Evolutionary conservation across 2,888 invertebrate genomes (phyloP), one percentile per base, ranked within the genome.

Genomic region (Coecobrya sp.): DNA sequence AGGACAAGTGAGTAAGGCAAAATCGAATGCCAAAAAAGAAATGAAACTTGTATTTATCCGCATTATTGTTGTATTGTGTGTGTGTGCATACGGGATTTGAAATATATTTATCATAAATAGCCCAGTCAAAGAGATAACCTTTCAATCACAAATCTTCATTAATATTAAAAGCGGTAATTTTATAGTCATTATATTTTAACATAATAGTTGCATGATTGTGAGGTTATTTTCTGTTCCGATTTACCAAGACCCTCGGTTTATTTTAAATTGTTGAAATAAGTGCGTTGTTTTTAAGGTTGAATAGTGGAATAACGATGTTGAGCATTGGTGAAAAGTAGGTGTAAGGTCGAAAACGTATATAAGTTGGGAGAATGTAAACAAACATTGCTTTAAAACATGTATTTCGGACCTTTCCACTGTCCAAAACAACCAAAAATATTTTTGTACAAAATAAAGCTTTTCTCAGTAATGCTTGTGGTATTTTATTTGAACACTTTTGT

Each of bases 101-200:
- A 86, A 86, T 49, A 86, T 49, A 59, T 76, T 90, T 84, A 90
- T 85, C 85, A 90, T 90, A 90, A 89, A 68, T 65, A 89, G 5
- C 3, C n/a, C 19, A 42, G 19, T 45, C 10, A 27, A 45, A 13
- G 49, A 30, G 22, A 76, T 4, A 55, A 30, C 59, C 59, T 45
- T 85, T 84, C 76, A 84, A 59, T 90, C 45, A 19, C 59, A 45
- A 76, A 68, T 36, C 76, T 68, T 86, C 68, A 91, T 86, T 65
- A 91, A 91, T 91, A 86, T 86, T 86, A 52, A 86, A 79, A 59
- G n/a, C 49, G 10, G 36, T 27, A 85, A 90, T 85, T 85, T 90
- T 65, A 42, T 22, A 19, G 13, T 27, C 42, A 76, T 90, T 59
- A 59, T 81, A 42, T 16, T 52, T 36, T 22, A 81, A 82, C 70